Conservation (phyloP, 2,797 vertebrate species). For the Pogoniulus pusillus region DNA sequence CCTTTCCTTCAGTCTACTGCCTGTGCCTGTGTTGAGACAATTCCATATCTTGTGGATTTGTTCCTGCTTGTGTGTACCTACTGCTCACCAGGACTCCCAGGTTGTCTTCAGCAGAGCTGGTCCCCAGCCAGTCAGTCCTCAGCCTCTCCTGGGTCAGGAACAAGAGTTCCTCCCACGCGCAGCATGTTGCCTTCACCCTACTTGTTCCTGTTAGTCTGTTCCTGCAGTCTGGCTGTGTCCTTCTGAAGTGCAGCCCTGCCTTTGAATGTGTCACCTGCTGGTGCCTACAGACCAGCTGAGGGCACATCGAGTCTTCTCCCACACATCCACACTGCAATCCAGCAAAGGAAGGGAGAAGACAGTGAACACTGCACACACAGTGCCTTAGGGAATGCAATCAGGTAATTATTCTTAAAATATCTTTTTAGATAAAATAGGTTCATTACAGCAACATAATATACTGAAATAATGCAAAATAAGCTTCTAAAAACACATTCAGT, state of each 20-base stretch:
- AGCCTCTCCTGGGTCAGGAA: not conserved
- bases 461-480: not conserved
- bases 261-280: accelerated
- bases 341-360: not conserved
- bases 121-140: not conserved
- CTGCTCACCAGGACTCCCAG: not conserved
- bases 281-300: not conserved
- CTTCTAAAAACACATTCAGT: not conserved
- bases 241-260: not conserved
- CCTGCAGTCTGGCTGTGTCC: not conserved
- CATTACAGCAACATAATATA: not conserved
- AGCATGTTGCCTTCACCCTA: not conserved
- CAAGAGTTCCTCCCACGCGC: not conserved
- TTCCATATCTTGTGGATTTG: not conserved
- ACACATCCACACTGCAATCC: not conserved
- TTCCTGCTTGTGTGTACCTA: not conserved
- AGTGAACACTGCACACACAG: not conserved
- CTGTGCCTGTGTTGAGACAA: not conserved
- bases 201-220: not conserved
- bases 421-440: not conserved
- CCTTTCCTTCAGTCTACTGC: accelerated
- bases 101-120: not conserved
- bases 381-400: not conserved
- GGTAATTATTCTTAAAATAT: not conserved
- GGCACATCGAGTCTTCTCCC: not conserved